Evolutionary conservation across 2,888 invertebrate genomes (phyloP), one percentile per base, ranked within the genome.

Genomic region (Tetragnatha montana): DNA sequence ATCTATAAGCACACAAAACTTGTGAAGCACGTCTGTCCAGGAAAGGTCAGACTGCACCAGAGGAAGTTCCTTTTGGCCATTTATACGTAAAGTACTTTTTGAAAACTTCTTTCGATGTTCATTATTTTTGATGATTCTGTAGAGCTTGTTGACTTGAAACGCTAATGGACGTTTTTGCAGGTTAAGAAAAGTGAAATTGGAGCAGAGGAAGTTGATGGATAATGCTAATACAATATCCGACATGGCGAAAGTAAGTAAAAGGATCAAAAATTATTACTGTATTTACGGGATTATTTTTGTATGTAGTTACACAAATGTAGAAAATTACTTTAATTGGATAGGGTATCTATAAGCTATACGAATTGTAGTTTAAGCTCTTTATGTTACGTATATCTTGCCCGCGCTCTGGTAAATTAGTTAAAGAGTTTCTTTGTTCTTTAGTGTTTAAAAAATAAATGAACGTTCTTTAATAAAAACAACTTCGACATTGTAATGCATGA

Each of bases 1-100:
- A 99, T 99, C 94, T 99, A 99, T 95, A 99, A 99, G 95, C 98
- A 99, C 94, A 99, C 99, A 93, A 97, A 99, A 94, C 96, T 99
- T 93, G 98, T 98, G 93, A 98, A 98, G 95, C 96, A 98, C 94
- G 98, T 99, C 91, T 98, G 99, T 94, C 97, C 98, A 91, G 97
- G 97, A 92, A 96, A 97, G 94, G 98, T 99, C 92, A 95, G 99
- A 93, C 97, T 98, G 92, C 99, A 99, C 94, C 99, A 99, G 94
- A 95, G 99, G 94, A 99, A 99, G 95, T 99, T 99, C 95, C 96
- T 99, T 92, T 96, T 99, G 94, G 99, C 99, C 93, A 99, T 99
- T 94, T 99, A 99, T 95, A 98, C 98, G 99, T 99, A 95, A 82
- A 60, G 51, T 51, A 10, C 50, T 22, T n/a, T 75, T 75, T 75